These are phyloP conservation scores for Pelagia noctiluca DNA, from an alignment of 30 jellyfish, hydroid and myxozoan genomes.

Conservation along the genomic window DNA sequence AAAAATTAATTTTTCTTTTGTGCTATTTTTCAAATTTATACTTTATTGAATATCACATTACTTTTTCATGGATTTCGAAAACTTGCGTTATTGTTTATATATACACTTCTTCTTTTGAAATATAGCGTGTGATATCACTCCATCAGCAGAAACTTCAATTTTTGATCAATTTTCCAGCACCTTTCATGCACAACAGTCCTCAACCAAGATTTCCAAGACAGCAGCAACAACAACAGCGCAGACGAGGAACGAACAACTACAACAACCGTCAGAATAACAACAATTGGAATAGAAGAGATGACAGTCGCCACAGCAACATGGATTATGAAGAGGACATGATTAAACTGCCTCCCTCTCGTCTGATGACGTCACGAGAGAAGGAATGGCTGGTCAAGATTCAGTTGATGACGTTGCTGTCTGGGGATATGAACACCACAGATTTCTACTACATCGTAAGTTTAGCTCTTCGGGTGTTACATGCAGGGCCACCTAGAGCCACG, in stretches of 20 bases:
- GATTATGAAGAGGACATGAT: constrained; percentile 57
- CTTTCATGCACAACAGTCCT: not conserved
- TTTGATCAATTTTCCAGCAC: constrained; percentile 6
- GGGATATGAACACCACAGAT: constrained; percentile 80
- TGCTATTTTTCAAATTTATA: no score
- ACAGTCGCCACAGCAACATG: not conserved
- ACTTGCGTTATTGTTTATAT: no score
- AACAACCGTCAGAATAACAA: constrained; percentile 18
- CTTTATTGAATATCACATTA: no score
- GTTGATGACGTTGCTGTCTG: constrained; percentile 79
- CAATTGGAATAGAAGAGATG: constrained; percentile 22
- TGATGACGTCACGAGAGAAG: constrained; percentile 94
- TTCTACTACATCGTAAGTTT: constrained; percentile 77
- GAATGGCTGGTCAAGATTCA: constrained; percentile 95
- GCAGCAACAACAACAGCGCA: not conserved
- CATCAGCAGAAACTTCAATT: no score
- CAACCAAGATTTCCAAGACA: not conserved
- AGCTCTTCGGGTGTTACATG: not conserved
- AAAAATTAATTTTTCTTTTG: no score
- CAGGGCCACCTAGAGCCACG: no score
- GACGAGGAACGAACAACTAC: constrained; percentile 6
- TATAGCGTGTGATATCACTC: no score
- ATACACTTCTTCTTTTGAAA: no score
- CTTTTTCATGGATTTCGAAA: no score
- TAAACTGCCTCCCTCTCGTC: constrained; percentile 81